phyloP scores from a whole-genome alignment of 2,113 vertebrate genomes.

The Ascaphus truei region DNA sequence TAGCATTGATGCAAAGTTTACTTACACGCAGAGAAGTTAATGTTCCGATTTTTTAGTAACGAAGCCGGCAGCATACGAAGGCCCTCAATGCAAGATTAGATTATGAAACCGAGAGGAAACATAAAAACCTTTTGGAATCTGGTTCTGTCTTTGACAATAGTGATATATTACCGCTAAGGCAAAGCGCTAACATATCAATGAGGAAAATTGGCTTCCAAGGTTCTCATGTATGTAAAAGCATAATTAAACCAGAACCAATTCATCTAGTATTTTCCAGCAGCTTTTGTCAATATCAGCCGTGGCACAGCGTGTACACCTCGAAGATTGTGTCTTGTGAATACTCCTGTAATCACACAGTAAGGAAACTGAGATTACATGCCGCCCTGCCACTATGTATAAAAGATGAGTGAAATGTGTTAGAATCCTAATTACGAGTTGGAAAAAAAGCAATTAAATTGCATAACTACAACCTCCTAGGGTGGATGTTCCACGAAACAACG shows the following conservation, averaged over 20 bases:
- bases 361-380: background rate
- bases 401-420: conserved; percentile 11
- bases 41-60: too few species aligned
- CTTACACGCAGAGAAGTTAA: too few species aligned
- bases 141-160: background rate
- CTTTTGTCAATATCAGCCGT: background rate
- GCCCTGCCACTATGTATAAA: background rate
- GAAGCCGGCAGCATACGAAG: too few species aligned
- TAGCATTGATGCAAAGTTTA: too few species aligned
- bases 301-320: background rate
- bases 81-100: background rate
- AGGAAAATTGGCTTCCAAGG: background rate
- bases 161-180: background rate
- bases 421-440: conserved; percentile 18
- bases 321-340: background rate
- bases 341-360: background rate
- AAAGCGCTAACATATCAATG: background rate
- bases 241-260: background rate
- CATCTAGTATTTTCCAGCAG: background rate
- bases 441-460: background rate
- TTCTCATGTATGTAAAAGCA: background rate
- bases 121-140: background rate
- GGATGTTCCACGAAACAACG: conserved; percentile 12
- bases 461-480: background rate
- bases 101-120: background rate